Percentiles rank a stretch among this genome's conserved stretches.
phyloP scores from a whole-genome alignment of 1,140 invertebrate species.

The Aleiodes sp. region DNA sequence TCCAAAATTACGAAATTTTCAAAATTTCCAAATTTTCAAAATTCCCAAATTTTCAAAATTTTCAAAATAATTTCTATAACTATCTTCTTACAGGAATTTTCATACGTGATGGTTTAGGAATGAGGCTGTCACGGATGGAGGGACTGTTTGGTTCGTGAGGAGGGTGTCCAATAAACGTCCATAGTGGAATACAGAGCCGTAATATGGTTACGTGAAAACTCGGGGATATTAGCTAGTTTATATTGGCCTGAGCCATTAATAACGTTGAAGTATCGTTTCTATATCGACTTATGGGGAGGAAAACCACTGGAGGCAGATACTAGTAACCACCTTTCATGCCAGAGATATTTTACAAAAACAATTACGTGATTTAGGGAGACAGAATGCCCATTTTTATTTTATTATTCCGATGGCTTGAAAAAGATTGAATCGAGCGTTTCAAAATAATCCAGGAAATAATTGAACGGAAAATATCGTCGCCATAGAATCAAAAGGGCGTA shows the following conservation, averaged over 20 bases:
- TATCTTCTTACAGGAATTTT: too few species aligned
- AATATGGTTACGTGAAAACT: conserved; percentile 50
- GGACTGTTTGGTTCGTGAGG: too few species aligned
- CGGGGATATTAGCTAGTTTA: conserved; percentile 52
- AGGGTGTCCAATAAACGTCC: conserved; percentile 34
- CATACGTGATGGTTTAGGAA: too few species aligned
- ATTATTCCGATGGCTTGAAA: background rate
- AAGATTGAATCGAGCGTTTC: too few species aligned
- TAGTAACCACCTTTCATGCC: conserved; percentile 2
- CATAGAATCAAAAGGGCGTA: too few species aligned
- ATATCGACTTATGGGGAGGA: conserved; percentile 44
- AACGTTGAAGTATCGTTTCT: conserved; percentile 52
- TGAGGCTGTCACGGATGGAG: too few species aligned
- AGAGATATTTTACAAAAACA: conserved; percentile 1
- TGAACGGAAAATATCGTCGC: too few species aligned
- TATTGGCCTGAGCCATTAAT: conserved; percentile 60
- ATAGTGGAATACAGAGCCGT: conserved; percentile 30
- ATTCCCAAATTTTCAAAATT: too few species aligned
- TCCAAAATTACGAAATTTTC: too few species aligned
- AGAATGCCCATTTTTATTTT: background rate
- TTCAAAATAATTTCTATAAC: too few species aligned
- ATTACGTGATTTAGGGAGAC: background rate
- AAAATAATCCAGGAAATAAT: too few species aligned
- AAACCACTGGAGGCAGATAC: conserved; percentile 11
- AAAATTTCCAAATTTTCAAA: too few species aligned